Evolutionary conservation across 2,797 vertebrate species (phyloP), one percentile per base, ranked within the genome.

Genomic region (Allobates femoralis): DNA sequence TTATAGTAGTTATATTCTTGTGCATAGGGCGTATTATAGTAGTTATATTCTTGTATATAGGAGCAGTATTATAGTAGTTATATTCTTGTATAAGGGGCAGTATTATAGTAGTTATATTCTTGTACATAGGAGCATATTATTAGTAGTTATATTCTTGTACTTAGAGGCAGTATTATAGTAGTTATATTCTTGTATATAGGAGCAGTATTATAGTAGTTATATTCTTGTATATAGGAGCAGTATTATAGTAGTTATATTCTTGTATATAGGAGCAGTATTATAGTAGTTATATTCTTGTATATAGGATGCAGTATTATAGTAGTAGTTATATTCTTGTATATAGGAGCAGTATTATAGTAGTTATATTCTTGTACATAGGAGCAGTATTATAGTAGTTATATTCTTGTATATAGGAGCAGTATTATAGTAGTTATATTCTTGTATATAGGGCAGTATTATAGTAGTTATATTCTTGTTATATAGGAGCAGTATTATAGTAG

Each of bases 201-300:
- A 14, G 58, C 58, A 62, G 58, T 62, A 62, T 62, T 62, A 62
- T 26, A 62, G 58, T 62, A 62, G 58, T 62, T 62, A 62, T 62
- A 62, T 62, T 62, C 58, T 26, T 62, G 58, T 62, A 62, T 14
- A 62, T 62, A 62, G 58, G 58, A 26, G 58, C n/a, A 62, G 58
- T 62, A 62, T 62, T 62, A 62, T 62, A 62, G 58, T 62, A 62
- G 58, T 62, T 62, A 62, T 62, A 62, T 62, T 62, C 58, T 62
- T 62, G 58, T 62, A 62, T 14, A 62, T 62, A 62, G 23, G 58
- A 62, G n/a, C n/a, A 62, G 58, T 62, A 62, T 62, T 62, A 62
- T 62, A 62, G 58, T 62, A 62, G 58, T 62, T 62, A 62, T 62
- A 62, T 62, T 62, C 58, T 62, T 26, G 58, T 62, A 62, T 14